Conservation (phyloP, 2,113 vertebrate genomes). For the Phaethon lepturus region DNA sequence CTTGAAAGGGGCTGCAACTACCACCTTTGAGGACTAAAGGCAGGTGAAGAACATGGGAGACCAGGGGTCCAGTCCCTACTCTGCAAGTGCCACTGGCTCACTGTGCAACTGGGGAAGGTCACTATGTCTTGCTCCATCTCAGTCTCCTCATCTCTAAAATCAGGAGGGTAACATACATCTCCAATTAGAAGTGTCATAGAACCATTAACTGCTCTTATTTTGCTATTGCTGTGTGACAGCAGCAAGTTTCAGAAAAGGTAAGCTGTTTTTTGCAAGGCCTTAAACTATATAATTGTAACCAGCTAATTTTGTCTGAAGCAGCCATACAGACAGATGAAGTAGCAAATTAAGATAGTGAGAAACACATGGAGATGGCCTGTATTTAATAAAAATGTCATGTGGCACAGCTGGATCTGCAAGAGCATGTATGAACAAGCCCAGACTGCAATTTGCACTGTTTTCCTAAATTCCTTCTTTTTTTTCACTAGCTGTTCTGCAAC, state of each 20-base stretch:
- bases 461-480: not conserved
- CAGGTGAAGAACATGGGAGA: not conserved
- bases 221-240: not conserved
- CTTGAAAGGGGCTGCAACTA: not conserved
- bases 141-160: not conserved
- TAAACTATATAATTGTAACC: not conserved
- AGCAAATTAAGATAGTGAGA: not conserved
- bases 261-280: not conserved
- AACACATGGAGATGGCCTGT: not conserved
- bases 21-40: no score
- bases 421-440: not conserved
- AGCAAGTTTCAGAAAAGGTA: not conserved
- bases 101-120: not conserved
- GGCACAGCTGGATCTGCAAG: not conserved
- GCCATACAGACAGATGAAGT: not conserved
- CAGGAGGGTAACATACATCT: not conserved
- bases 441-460: not conserved
- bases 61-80: not conserved
- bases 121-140: not conserved
- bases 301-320: not conserved
- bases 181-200: not conserved
- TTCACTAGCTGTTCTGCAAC: not conserved
- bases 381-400: not conserved
- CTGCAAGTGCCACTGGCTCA: not conserved
- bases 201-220: not conserved